Conservation (phyloP, 2,797 vertebrate genomes). For the Australoheros facetus region DNA sequence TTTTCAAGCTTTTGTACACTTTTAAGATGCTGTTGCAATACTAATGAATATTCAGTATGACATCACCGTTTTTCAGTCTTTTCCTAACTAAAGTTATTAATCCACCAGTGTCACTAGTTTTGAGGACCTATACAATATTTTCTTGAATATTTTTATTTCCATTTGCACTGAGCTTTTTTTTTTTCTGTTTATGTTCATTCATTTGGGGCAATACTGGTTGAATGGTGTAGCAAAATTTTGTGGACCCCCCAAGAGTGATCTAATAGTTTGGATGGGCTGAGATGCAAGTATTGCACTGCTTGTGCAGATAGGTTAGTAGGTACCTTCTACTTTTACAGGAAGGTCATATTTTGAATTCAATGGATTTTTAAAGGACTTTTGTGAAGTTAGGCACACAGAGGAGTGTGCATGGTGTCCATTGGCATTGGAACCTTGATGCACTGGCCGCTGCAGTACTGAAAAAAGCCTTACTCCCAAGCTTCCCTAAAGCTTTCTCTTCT, state of each 20-base stretch:
- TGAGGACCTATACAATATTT: slow-evolving; percentile 57
- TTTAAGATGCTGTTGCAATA: slow-evolving; percentile 81
- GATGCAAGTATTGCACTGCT: slow-evolving; percentile 27
- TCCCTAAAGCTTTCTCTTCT: not conserved
- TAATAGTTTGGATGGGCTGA: slow-evolving; percentile 30
- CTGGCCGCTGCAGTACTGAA: not conserved
- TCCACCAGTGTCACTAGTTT: slow-evolving; percentile 60
- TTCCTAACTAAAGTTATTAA: slow-evolving; percentile 56
- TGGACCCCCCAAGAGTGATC: slow-evolving; percentile 24
- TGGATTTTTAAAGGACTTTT: slow-evolving; percentile 18
- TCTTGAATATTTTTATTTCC: slow-evolving; percentile 42
- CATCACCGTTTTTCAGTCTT: slow-evolving; percentile 24
- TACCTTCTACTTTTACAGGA: slow-evolving; percentile 4
- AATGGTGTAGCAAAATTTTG: slow-evolving; percentile 62
- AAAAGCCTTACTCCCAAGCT: not conserved
- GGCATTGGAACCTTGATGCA: not conserved
- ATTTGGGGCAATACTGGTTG: slow-evolving; percentile 57
- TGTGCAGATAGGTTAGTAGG: slow-evolving; percentile 6
- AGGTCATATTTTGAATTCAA: slow-evolving; percentile 15
- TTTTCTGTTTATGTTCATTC: slow-evolving; percentile 39
- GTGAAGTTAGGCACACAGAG: not conserved
- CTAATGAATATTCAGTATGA: slow-evolving; percentile 75
- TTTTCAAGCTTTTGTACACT: slow-evolving; percentile 76
- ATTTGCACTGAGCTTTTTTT: slow-evolving; percentile 47
- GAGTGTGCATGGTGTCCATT: not conserved